Conservation (phyloP, 30 jellyfish, hydroid and myxozoan genomes). For the Morbakka virulenta region DNA sequence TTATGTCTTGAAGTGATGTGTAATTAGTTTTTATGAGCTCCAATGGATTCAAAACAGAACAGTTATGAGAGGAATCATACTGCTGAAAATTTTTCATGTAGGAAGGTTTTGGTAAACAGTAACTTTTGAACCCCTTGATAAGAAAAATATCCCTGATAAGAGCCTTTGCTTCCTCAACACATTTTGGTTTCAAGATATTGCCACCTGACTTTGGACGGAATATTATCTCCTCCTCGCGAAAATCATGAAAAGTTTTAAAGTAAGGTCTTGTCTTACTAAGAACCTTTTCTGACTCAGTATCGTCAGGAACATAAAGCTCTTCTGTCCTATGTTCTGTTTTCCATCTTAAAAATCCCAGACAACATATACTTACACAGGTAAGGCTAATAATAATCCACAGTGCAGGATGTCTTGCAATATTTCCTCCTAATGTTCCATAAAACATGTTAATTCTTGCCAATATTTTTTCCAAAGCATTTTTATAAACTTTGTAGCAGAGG, state of each 20-base stretch:
- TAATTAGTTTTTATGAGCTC: too few species aligned
- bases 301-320: conserved; percentile 40
- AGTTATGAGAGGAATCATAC: not conserved
- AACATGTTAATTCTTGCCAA: conserved; percentile 16
- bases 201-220: conserved; percentile 33
- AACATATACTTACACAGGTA: conserved; percentile 8
- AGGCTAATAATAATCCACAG: not conserved
- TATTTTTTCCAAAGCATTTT: too few species aligned
- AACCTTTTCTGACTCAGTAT: conserved; percentile 26
- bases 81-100: not conserved
- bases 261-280: conserved; percentile 10
- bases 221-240: conserved; percentile 36
- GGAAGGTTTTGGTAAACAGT: conserved; percentile 20
- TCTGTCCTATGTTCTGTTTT: conserved; percentile 26
- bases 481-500: too few species aligned
- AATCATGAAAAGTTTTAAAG: conserved; percentile 19
- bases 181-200: not conserved
- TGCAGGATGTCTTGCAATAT: conserved; percentile 25
- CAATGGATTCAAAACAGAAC: conserved; percentile 39
- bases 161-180: conserved; percentile 18
- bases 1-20: too few species aligned
- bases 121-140: conserved; percentile 19
- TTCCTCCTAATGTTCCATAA: conserved; percentile 34
- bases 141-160: conserved; percentile 1
- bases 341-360: conserved; percentile 17